Evolutionary conservation across 2,113 vertebrate genomes (phyloP), one percentile per base, ranked within the genome.

Genomic region (Epinephelus lanceolatus): DNA sequence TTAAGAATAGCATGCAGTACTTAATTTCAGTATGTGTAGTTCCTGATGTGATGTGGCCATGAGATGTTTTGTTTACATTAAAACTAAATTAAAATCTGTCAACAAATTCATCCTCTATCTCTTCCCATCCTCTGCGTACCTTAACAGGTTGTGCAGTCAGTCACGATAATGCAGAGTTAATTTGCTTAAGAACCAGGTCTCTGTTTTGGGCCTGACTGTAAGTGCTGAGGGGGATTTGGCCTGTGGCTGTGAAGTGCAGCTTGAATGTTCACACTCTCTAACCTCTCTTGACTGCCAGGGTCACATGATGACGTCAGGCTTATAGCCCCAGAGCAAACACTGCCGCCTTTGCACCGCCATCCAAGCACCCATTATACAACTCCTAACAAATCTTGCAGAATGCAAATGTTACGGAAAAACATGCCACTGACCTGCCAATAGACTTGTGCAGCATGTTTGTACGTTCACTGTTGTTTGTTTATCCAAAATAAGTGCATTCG

Each of bases 301-400:
- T 94, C 93, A 93, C 82, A 83, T 89, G 82, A 86, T 90, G 87
- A 91, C 73, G n/a, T 84, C 83, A 89, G 66, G 63, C 86, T 61
- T 53, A 55, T 21, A 40, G 85, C 59, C 81, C 60, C 62, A 71
- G 49, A 86, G 88, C n/a, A 0, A 86, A 84, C 72, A 62, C 27
- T 82, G 14, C 45, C 11, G 57, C 66, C 67, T 56, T 45, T 33
- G 25, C 40, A 14, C 63, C 21, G 33, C 61, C 66, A 27, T 56
- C 23, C 51, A 47, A 33, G 45, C 60, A 66, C 21, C 56, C 67
- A 60, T 76, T 76, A 55, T 67, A 71, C 18, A 18, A 76, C 86
- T 74, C 42, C 76, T 55, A 42, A 76, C 15, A 1, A 77, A 55
- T 71, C 33, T 71, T 63, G 21, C 19, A 53, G 6, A 75, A 73